Conservation (phyloP, 2,888 invertebrate genomes). For the Ophion ellenae region DNA sequence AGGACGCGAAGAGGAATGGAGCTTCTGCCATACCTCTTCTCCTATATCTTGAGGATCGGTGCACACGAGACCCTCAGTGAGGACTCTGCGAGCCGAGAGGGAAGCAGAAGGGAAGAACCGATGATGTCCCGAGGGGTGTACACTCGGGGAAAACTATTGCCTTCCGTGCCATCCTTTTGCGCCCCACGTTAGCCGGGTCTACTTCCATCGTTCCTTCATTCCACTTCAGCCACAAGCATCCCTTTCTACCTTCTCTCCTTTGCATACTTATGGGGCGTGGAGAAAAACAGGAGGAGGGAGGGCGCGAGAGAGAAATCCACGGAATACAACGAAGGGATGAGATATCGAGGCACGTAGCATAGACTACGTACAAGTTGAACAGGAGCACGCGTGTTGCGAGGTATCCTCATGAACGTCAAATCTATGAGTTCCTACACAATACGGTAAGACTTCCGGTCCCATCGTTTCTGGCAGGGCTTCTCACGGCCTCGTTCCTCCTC, state of each 20-base stretch:
- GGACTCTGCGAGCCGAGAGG: conserved; percentile 54
- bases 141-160: conserved; percentile 78
- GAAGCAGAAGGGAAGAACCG: conserved; percentile 70
- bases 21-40: conserved; percentile 20
- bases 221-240: conserved; percentile 37
- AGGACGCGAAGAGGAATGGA: conserved; percentile 54
- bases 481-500: conserved; percentile 6
- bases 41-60: conserved; percentile 44
- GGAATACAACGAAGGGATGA: conserved; percentile 47
- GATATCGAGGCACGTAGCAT: conserved; percentile 57
- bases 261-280: conserved; percentile 58
- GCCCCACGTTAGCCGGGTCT: conserved; percentile 24
- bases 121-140: conserved; percentile 76
- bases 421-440: conserved; percentile 47
- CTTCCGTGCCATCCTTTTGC: conserved; percentile 55
- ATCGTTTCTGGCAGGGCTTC: conserved; percentile 28
- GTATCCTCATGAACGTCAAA: conserved; percentile 43
- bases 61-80: conserved; percentile 49
- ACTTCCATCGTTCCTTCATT: conserved; percentile 14
- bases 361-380: conserved; percentile 28
- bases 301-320: not conserved
- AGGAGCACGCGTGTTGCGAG: not conserved
- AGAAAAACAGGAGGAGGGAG: conserved; percentile 58
- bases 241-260: conserved; percentile 48
- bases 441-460: conserved; percentile 68